Evolutionary conservation across 92 coral and sea anemone genomes (phyloP).

Genomic region (Palythoa grandiflora): DNA sequence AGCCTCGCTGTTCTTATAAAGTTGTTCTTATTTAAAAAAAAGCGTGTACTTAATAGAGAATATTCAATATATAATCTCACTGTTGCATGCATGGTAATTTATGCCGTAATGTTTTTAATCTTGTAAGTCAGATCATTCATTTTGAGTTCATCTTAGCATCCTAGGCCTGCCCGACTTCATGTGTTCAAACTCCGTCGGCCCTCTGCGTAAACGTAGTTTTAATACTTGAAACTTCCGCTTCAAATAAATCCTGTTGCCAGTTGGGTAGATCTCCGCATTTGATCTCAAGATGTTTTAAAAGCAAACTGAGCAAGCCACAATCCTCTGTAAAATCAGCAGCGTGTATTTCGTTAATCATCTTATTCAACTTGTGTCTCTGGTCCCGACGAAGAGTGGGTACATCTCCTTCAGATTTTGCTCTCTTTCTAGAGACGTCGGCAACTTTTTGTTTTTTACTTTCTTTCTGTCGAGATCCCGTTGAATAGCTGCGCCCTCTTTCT

Average conservation of each 20-base stretch:
- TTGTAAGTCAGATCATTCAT: too few relatives aligned
- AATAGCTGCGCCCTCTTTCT: neutral
- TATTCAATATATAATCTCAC: neutral
- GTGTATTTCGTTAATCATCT: conserved; percentile 24
- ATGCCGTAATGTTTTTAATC: neutral
- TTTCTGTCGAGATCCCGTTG: conserved; percentile 3
- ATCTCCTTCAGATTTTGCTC: conserved; percentile 5
- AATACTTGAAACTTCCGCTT: conserved; percentile 23
- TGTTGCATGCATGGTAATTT: neutral
- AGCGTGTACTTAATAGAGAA: too few relatives aligned
- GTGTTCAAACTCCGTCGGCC: neutral
- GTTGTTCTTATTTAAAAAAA: neutral
- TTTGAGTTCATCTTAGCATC: neutral
- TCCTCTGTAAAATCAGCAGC: conserved; percentile 39
- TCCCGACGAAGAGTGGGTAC: conserved; percentile 9
- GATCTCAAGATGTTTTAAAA: conserved; percentile 23
- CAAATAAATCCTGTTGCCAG: conserved; percentile 15
- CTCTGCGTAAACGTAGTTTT: neutral
- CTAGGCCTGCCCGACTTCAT: neutral
- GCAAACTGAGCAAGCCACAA: conserved; percentile 16
- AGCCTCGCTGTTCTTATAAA: too few relatives aligned
- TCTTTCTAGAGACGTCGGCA: neutral
- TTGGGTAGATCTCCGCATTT: neutral
- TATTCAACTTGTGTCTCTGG: conserved; percentile 2
- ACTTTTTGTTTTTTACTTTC: neutral